A percentile compares a stretch with the other conserved stretches of the same genome.
phyloP scores from a whole-genome alignment of 2,797 vertebrate species.

The Tokudaia muenninki region DNA sequence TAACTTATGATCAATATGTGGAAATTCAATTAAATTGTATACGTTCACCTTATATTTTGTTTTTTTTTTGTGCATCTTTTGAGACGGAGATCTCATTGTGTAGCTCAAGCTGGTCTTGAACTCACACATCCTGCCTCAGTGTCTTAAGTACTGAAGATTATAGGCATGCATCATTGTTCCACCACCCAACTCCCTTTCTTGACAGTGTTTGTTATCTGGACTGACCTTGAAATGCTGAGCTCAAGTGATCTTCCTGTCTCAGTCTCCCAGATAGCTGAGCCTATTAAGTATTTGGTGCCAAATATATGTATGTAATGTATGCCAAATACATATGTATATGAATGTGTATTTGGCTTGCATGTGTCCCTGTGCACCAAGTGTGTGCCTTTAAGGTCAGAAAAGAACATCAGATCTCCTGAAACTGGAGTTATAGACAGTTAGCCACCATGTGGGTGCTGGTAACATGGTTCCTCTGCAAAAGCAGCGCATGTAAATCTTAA shows the following conservation, averaged over 20 bases:
- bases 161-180: neutral
- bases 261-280: neutral
- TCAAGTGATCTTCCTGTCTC: neutral
- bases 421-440: neutral
- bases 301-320: neutral
- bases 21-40: constrained; percentile 41
- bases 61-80: neutral
- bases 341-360: neutral
- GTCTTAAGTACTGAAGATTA: neutral
- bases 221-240: neutral
- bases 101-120: neutral
- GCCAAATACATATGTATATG: neutral
- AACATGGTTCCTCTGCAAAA: neutral
- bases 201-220: neutral
- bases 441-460: neutral
- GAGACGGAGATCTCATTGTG: neutral
- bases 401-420: neutral
- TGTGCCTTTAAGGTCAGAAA: neutral
- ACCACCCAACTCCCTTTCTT: neutral
- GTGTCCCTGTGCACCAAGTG: neutral
- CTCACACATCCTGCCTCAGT: neutral
- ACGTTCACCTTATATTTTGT: constrained; percentile 30
- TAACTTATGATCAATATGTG: constrained; percentile 3
- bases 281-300: neutral
- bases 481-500: neutral